Evolutionary conservation across 2,888 invertebrate species (phyloP), one percentile per base, ranked within the genome.

Genomic region (Heteropelma amictum): DNA sequence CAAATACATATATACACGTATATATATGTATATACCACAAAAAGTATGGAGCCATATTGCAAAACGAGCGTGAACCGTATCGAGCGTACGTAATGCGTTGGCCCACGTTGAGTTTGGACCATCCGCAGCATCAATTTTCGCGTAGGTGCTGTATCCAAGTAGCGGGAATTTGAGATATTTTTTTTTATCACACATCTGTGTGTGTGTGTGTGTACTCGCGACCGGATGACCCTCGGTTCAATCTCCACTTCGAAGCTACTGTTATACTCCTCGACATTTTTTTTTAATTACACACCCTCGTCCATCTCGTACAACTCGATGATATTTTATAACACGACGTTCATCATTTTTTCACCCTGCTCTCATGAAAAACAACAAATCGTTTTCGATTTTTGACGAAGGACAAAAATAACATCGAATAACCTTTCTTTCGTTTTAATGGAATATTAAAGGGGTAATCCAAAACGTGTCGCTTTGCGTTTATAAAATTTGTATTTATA

Each of bases 71-170:
- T 30, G 60, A 8, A 60, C 19, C 56, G 56, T 63, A 73, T 73
- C 68, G 63, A 73, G 73, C 68, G 68, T 58, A 63, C 30, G 49
- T 68, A 68, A 68, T 42, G 51, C 63, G 63, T 73, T 42, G 35
- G 63, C 26, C 63, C 51, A 26, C 30, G 47, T 63, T 12, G 33
- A 42, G 17, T 26, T 19, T 47, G 45, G 21, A 35, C 51, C 42
- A 68, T 42, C 45, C 38, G 17, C 51, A 33, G 33, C 33, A 64
- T 28, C 72, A 68, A 63, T 63, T 68, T 64, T 51, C 42, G 68
- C 58, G 63, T 42, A 21, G 49, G 42, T 23, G 26, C 19, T 42
- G 35, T 23, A 23, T 53, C 12, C 21, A 12, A 35, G 21, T 35
- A 21, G 17, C 14, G 17, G 19, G 33, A 14, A 19, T 17, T 42